phyloP scores from a whole-genome alignment of 2,888 invertebrate species.

The Chelonus formosanus region DNA sequence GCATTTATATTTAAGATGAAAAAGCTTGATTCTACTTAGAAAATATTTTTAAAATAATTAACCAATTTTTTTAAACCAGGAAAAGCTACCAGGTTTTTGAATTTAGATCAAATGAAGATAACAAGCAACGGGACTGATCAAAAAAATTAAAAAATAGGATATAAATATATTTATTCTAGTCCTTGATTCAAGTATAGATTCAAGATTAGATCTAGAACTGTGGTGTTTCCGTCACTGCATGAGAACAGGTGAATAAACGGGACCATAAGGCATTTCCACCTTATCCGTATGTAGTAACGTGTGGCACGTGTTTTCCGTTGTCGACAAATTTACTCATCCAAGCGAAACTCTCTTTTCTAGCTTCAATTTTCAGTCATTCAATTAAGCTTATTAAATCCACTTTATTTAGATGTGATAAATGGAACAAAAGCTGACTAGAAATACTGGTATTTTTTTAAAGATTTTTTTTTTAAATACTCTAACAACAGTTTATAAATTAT shows the following conservation, averaged over 20 bases:
- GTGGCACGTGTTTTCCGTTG: constrained; percentile 48
- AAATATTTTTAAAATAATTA: no score
- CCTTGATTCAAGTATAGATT: no score
- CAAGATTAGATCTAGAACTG: no score
- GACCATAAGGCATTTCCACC: constrained; percentile 50
- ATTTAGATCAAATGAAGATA: no score
- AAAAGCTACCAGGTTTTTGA: no score
- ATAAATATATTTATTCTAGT: no score
- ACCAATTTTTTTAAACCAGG: no score
- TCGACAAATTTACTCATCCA: constrained; percentile 45
- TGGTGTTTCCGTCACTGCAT: not conserved
- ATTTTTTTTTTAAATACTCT: not conserved
- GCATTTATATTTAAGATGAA: no score
- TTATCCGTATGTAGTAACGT: constrained; percentile 32
- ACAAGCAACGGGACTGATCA: no score
- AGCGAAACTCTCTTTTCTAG: constrained; percentile 43
- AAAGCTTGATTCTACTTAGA: no score
- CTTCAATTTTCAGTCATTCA: constrained; percentile 2
- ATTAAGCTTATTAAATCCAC: not conserved
- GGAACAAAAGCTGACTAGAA: not conserved
- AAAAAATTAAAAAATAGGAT: no score
- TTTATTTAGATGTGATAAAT: not conserved
- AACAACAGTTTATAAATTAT: constrained; percentile 12
- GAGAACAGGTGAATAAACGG: constrained; percentile 46
- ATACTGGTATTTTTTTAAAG: not conserved